Evolutionary conservation across 1,140 invertebrate species (phyloP), one percentile per base, ranked within the genome.

Genomic region (Pseudomyrmex flavicornis): DNA sequence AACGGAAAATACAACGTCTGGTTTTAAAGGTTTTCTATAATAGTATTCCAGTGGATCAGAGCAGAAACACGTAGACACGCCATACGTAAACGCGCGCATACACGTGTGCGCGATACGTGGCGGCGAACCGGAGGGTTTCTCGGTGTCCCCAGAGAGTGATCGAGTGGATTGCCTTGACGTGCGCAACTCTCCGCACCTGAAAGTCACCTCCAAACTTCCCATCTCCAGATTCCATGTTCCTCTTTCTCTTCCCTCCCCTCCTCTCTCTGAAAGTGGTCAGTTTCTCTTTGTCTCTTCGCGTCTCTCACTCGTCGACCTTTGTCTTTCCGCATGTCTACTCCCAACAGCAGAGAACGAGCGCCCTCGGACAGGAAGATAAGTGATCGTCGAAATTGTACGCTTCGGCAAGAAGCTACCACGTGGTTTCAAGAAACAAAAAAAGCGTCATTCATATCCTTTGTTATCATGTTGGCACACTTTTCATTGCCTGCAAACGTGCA

Each of bases 111-210:
- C 46, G 4, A 35, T 72, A 52, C 20, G 48, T 35, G 35, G 35
- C 50, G 35, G 54, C 26, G 52, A 62, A 52, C 56, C 26, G 61
- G 48, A 50, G 58, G 1, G 35, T 76, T 61, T 66, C 65, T 58
- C 48, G 35, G 74, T 54, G 65, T 84, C 83, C 76, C 83, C 46
- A 68, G 83, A 86, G 82, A 79, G 85, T 70, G 74, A 79, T 70
- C 50, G 84, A 85, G 84, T 85, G 84, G 84, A 85, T 85, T 85
- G 84, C 79, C 84, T 83, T 83, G 84, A 85, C 80, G 84, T 80
- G 62, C 80, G 80, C 52, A 85, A 76, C 73, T 66, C 80, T 83
- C 72, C 84, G 48, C 84, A 70, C 80, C 84, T 83, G 62, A 66
- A 69, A 75, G 79, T 83, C 70, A 74, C 84, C 72, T 65, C 62